Evolutionary conservation across 2,888 invertebrate species (phyloP), one percentile per base, ranked within the genome.

Genomic region (Protonemura montana): DNA sequence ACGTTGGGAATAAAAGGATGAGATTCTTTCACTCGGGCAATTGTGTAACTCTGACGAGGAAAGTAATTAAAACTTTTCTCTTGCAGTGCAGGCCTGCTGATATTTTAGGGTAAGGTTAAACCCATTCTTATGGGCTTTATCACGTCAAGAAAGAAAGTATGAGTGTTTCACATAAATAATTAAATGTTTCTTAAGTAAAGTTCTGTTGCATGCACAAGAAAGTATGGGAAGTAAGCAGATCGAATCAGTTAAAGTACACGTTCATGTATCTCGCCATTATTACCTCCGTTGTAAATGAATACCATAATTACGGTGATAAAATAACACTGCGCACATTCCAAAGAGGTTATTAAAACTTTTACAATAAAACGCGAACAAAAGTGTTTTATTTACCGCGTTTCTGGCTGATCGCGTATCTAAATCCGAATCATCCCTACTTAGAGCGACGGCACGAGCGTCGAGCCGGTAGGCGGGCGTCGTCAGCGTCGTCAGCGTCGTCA

Each of bases 391-490:
- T 78, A 29, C 29, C 29, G 28, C 29, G 5, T 59, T 59, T 59
- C 59, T 59, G 59, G 59, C 82, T 29, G 26, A 82, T 82, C 82
- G 29, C 26, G 30, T 82, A 28, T 29, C 29, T 29, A 35, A 26
- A 82, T 84, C 84, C 59, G 84, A 84, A 84, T 76, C 27, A 84
- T 59, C 76, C 76, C 30, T 42, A 26, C 25, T 16, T n/a, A 13
- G 28, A 42, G 84, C 59, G 59, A 27, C 59, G 76, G 76, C 84
- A 83, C 76, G 84, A 1, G 7, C 84, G 84, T 21, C 84, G 30
- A n/a, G n/a, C n/a, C 81, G n/a, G 59, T 10, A 10, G 35, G 5
- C 35, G 35, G 59, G 59, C 59, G 59, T 59, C 59, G 59, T 5
- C 41, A 13, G 5, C 41, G 59, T 10, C 59, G 59, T 59, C 59